These are phyloP conservation scores for Thera britannica DNA, from an alignment of 2,888 invertebrate genomes.

Conservation along the genomic window DNA sequence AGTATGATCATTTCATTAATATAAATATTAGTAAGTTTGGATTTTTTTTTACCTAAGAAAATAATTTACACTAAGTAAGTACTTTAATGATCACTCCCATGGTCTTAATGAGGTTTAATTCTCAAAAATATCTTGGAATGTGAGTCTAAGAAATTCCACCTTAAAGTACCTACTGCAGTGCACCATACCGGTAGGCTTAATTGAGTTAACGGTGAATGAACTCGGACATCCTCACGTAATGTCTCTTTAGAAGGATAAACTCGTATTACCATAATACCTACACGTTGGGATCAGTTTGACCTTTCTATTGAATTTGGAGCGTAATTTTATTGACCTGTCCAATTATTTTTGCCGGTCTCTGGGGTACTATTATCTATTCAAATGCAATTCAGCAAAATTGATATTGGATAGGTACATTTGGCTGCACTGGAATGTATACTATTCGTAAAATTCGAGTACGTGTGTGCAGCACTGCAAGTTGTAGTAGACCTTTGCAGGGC, in stretches of 20 bases:
- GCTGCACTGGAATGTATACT: too few species aligned
- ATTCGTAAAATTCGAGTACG: too few species aligned
- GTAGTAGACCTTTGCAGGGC: too few species aligned
- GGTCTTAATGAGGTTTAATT: background rate
- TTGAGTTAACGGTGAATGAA: constrained; percentile 61
- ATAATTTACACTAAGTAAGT: too few species aligned
- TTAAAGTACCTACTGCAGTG: constrained; percentile 31
- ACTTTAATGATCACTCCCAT: background rate
- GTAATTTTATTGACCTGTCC: constrained; percentile 27
- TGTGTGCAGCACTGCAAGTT: too few species aligned
- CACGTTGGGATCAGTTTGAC: constrained; percentile 37
- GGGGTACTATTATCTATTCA: too few species aligned
- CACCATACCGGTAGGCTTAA: constrained; percentile 39
- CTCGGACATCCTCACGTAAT: constrained; percentile 43
- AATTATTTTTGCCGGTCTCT: constrained; percentile 1
- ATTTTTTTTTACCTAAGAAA: too few species aligned
- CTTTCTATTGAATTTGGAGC: constrained; percentile 18
- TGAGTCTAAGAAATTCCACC: constrained; percentile 42
- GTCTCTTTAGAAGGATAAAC: constrained; percentile 29
- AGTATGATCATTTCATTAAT: too few species aligned
- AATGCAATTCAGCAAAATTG: too few species aligned
- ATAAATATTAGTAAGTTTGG: too few species aligned
- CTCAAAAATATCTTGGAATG: constrained; percentile 15
- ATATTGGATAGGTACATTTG: too few species aligned
- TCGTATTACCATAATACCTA: background rate